These are phyloP conservation scores for Protonibea diacanthus DNA, from an alignment of 2,797 vertebrate species.

Conservation along the genomic window DNA sequence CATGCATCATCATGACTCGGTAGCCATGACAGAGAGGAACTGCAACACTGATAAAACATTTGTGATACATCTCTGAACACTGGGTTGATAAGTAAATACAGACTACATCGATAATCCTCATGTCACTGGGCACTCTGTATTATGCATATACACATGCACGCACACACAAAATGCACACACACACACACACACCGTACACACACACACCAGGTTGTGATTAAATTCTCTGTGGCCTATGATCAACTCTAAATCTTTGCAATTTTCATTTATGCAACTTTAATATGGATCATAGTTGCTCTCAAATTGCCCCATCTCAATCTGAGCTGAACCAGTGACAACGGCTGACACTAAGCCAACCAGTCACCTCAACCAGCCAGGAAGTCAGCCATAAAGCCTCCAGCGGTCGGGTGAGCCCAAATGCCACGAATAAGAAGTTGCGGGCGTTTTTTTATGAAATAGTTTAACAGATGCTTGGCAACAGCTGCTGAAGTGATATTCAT, in stretches of 20 bases:
- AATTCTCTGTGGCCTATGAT: conserved; percentile 92
- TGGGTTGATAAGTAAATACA: conserved; percentile 84
- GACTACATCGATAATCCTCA: conserved; percentile 82
- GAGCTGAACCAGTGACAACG: conserved; percentile 90
- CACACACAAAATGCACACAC: conserved; percentile 35
- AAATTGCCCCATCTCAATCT: conserved; percentile 87
- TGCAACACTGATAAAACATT: conserved; percentile 63
- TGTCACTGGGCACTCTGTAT: conserved; percentile 74
- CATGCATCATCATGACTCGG: conserved; percentile 42
- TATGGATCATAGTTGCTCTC: conserved; percentile 90
- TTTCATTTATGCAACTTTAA: conserved; percentile 98
- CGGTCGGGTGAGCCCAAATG: conserved; percentile 35
- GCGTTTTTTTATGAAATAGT: conserved; percentile 27
- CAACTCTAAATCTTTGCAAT: conserved; percentile 96
- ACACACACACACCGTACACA: conserved; percentile 32
- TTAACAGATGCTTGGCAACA: neutral
- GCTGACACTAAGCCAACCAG: conserved; percentile 87
- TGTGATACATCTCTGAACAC: conserved; percentile 77
- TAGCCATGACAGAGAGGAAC: conserved; percentile 35
- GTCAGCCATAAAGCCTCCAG: conserved; percentile 64
- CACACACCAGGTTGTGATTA: conserved; percentile 89
- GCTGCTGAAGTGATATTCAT: neutral
- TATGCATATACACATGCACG: conserved; percentile 56
- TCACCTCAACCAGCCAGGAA: conserved; percentile 75
- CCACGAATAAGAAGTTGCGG: conserved; percentile 8